Conservation (phyloP, 2,888 invertebrate genomes). For the Xylota segnis region DNA sequence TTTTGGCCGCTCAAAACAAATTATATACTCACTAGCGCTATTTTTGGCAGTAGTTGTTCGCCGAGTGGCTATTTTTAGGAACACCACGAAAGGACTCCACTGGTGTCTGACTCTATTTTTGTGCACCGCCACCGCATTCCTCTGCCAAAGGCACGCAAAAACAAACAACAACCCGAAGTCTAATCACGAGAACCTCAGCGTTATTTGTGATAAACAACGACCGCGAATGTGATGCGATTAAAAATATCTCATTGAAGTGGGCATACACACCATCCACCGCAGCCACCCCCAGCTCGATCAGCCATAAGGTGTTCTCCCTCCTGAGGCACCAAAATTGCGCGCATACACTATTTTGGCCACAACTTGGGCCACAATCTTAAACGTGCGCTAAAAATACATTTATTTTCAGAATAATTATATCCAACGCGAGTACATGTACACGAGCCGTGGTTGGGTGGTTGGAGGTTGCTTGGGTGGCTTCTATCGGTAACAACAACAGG, state of each 20-base stretch:
- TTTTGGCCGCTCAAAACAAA: conserved; percentile 28
- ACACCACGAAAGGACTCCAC: conserved; percentile 72
- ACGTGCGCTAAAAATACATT: conserved; percentile 60
- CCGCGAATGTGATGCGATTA: conserved; percentile 76
- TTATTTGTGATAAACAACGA: conserved; percentile 71
- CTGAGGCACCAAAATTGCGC: conserved; percentile 61
- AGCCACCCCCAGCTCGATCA: background rate
- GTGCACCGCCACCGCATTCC: conserved; percentile 57
- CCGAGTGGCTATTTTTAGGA: conserved; percentile 56
- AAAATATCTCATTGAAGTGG: conserved; percentile 74
- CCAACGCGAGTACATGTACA: conserved; percentile 6
- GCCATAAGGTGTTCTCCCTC: conserved; percentile 55
- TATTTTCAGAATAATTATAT: conserved; percentile 37
- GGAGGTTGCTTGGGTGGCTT: conserved; percentile 7
- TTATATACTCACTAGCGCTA: conserved; percentile 34
- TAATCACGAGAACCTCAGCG: conserved; percentile 67
- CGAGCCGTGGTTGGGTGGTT: conserved; percentile 36
- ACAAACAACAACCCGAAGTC: conserved; percentile 40
- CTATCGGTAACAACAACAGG: conserved; percentile 3
- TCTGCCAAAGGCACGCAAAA: conserved; percentile 11
- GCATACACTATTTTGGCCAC: conserved; percentile 75
- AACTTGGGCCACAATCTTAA: conserved; percentile 67
- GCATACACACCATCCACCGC: conserved; percentile 18
- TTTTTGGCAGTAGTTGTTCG: conserved; percentile 59
- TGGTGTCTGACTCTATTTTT: conserved; percentile 70